Evolutionary conservation across 1,140 invertebrate genomes (phyloP), one percentile per base, ranked within the genome.

Genomic region (Lethrus apterus): DNA sequence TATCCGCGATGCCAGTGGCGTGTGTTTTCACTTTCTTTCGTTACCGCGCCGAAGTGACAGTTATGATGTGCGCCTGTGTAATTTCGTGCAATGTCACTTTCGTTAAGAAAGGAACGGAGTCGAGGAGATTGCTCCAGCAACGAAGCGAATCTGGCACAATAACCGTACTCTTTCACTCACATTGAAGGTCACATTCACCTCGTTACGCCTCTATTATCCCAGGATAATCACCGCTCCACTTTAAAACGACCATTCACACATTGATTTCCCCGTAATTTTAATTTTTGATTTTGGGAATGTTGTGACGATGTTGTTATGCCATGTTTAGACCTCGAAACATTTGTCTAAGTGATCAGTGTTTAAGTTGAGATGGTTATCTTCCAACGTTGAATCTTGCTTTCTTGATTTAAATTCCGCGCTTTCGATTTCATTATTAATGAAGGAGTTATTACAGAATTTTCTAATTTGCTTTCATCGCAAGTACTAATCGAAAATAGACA

Each of bases 101-200:
- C 44, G 19, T 46, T 38, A 33, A 36, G 44, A 46, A 46, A 46
- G 44, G 44, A 26, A 21, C 15, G 26, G 18, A 26, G 42, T 44
- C 19, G 13, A 20, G 19, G 10, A 14, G 14, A 38, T 38, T 11
- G 35, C 35, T 38, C 24, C 18, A 21, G 33, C 17, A 36, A 38
- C 44, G 20, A 34, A 46, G 24, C 35, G 21, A 46, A 46, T 38
- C 33, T 4, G 15, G 23, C 23, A 23, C 18, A 45, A 45, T 11
- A 45, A 45, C 18, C 15, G 33, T 15, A 46, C 18, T 46, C 44
- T 46, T 46, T 46, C 44, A 35, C 33, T 38, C 21, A 36, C 20
- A 34, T 19, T 46, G 44, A 46, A 46, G 44, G 44, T 46, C 44
- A 46, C 44, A 46, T 46, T 46, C 44, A 36, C 44, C 33, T 31